Evolutionary conservation across 2,113 vertebrate species (phyloP).

Genomic region (Helogale parvula): DNA sequence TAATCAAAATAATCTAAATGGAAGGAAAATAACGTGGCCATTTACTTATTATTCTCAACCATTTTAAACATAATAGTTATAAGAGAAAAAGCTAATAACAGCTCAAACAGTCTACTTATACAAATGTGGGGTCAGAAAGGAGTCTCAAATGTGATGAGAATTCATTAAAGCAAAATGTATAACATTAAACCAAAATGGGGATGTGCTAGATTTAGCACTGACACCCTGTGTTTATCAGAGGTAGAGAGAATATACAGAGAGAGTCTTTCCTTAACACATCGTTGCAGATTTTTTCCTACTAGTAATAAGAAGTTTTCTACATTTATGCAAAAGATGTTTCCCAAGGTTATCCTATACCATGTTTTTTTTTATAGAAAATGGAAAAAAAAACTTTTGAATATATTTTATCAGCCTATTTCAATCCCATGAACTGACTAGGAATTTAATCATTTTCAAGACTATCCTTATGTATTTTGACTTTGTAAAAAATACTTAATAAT

Average conservation of each 20-base stretch:
- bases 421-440: not conserved
- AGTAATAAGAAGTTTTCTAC: not conserved
- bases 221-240: not conserved
- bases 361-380: not conserved
- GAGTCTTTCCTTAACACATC: not conserved
- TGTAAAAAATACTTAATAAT: not conserved
- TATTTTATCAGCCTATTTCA: not conserved
- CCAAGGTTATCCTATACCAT: not conserved
- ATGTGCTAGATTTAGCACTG: not conserved
- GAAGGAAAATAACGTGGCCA: not conserved
- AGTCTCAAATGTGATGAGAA: not conserved
- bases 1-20: not conserved
- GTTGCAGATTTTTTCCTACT: not conserved
- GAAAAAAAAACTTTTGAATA: not conserved
- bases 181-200: not conserved
- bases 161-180: not conserved
- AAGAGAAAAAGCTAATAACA: not conserved
- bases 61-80: not conserved
- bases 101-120: not conserved
- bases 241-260: not conserved
- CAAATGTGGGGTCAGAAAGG: not conserved
- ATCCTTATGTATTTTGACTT: not conserved
- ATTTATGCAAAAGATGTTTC: not conserved
- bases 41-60: not conserved
- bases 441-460: not conserved